phyloP scores from a whole-genome alignment of 2,113 vertebrate genomes.

The Excalfactoria chinensis region DNA sequence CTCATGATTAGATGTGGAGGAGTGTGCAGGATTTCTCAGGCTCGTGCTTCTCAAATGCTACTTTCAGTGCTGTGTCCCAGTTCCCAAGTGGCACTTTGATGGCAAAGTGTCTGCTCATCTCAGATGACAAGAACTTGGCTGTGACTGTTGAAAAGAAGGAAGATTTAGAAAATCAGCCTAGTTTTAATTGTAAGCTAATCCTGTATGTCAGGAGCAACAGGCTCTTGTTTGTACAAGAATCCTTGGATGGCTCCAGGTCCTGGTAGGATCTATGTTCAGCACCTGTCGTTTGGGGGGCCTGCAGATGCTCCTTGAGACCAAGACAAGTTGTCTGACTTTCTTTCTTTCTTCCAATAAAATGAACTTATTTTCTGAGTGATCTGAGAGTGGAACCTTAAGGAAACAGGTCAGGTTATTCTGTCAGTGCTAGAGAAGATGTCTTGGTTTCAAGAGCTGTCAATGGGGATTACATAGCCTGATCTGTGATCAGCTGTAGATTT shows the following conservation, averaged over 20 bases:
- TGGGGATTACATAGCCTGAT: not conserved
- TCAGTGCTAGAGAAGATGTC: not conserved
- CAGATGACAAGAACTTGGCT: not conserved
- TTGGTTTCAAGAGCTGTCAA: slow-evolving; percentile 30
- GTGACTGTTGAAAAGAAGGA: not conserved
- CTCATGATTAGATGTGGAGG: slow-evolving; percentile 44
- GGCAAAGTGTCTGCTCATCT: not conserved
- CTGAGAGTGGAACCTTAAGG: not conserved
- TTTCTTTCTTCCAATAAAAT: not conserved
- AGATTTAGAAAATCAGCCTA: not conserved
- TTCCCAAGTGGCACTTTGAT: not conserved
- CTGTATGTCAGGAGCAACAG: not conserved
- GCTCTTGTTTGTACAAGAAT: rapidly evolving
- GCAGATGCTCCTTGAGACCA: not conserved
- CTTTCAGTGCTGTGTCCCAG: not conserved
- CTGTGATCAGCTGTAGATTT: not conserved
- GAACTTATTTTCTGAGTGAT: not conserved
- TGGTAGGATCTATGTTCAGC: not conserved
- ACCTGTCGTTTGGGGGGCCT: not conserved
- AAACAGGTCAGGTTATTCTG: not conserved
- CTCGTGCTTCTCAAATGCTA: not conserved
- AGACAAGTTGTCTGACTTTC: not conserved
- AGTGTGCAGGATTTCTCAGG: slow-evolving; percentile 16
- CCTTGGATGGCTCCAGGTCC: not conserved
- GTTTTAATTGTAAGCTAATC: not conserved